phyloP scores from a whole-genome alignment of 2,113 vertebrate genomes.

The Peromyscus polionotus region DNA sequence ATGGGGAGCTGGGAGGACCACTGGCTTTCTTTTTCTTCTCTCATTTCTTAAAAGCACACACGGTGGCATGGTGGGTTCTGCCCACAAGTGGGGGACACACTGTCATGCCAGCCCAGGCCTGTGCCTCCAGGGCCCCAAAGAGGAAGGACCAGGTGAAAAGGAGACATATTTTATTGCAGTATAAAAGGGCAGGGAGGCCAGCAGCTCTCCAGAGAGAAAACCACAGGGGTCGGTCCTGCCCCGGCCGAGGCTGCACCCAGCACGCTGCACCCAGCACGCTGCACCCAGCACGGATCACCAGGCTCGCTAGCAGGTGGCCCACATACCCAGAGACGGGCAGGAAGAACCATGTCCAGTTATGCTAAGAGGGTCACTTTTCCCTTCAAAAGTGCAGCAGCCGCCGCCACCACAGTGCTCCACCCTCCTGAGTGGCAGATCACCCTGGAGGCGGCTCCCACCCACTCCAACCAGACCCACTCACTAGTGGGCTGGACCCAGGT shows the following conservation, averaged over 20 bases:
- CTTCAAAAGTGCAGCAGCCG: not conserved
- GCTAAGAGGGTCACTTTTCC: not conserved
- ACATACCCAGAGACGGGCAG: not conserved
- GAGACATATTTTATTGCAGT: not conserved
- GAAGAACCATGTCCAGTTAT: not conserved
- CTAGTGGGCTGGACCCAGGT: not conserved
- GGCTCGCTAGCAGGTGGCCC: not conserved
- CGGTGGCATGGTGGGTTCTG: not conserved
- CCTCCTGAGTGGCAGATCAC: not conserved
- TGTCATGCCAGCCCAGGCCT: rapidly evolving
- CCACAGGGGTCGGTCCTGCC: rapidly evolving
- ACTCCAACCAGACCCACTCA: rapidly evolving
- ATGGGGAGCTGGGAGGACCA: not conserved
- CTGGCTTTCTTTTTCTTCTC: not conserved
- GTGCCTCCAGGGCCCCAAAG: not conserved
- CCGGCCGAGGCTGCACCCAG: not conserved
- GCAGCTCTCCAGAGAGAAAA: not conserved
- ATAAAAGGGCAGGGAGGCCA: not conserved
- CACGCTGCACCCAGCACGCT: too few relatives aligned
- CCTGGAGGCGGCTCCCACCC: not conserved
- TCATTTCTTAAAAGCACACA: not conserved
- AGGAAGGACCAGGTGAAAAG: not conserved
- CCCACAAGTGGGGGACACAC: rapidly evolving
- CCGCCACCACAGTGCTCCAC: rapidly evolving
- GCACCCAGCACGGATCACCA: not conserved